Percentiles rank a stretch among this genome's conserved stretches.
These are phyloP conservation scores for Leiothrix lutea DNA, from an alignment of 2,113 vertebrate genomes.

Conservation along the genomic window DNA sequence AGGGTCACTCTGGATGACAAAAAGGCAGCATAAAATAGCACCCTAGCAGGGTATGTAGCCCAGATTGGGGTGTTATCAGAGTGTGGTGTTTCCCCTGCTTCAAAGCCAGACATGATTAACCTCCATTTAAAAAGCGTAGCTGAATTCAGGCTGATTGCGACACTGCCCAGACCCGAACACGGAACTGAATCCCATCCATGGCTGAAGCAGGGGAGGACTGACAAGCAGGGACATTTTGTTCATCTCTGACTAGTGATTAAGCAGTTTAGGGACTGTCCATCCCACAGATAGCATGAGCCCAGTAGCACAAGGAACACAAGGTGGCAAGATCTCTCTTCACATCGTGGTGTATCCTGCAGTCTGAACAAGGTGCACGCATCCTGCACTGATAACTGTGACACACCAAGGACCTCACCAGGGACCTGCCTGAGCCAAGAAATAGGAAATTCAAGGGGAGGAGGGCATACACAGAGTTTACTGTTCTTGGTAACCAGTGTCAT, in stretches of 20 bases:
- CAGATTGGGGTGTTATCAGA: neutral
- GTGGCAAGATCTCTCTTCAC: neutral
- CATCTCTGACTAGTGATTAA: neutral
- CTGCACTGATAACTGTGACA: neutral
- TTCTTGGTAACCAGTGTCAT: neutral
- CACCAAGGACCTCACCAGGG: rapidly evolving
- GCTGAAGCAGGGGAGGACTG: neutral
- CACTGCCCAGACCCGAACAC: neutral
- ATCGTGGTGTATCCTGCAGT: neutral
- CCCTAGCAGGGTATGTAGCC: neutral
- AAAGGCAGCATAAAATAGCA: neutral
- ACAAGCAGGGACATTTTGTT: neutral
- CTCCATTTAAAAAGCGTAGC: neutral
- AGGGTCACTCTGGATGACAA: rapidly evolving
- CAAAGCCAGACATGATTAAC: neutral
- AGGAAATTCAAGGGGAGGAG: neutral
- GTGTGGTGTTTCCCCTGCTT: neutral
- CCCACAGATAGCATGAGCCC: rapidly evolving
- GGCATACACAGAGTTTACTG: neutral
- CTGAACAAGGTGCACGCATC: neutral
- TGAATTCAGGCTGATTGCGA: neutral
- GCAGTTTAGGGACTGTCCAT: neutral
- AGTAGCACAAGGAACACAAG: neutral
- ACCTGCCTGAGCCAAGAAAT: neutral
- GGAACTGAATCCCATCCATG: neutral